Evolutionary conservation across 2,797 vertebrate genomes (phyloP), one percentile per base, ranked within the genome.

Genomic region (Propithecus perrieri): DNA sequence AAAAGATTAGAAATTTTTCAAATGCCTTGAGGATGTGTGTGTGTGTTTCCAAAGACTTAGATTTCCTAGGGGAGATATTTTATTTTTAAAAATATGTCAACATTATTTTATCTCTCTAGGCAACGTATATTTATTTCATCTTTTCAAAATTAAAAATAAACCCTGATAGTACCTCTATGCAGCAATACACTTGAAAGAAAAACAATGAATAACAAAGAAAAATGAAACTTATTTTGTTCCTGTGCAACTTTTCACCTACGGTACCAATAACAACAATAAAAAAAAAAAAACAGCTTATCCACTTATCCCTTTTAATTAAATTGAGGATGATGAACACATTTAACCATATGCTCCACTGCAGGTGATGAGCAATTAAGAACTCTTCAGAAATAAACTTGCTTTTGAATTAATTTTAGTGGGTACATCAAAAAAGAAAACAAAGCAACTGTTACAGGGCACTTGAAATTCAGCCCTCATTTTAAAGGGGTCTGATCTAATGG

Each of bases 141-240:
- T 86, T 83, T 84, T 81, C 46, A 88, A 55, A 48, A 96, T 94
- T 95, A 89, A 83, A 96, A 97, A 94, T 95, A 95, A 95, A 59
- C 38, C 26, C 71, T 78, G 30, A 86, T 8, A 9, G 12, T 78
- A 41, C 4, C 1, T 85, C 13, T 75, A 67, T n/a, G 63, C 13
- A 94, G 75, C n/a, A 95, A 85, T 38, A 89, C 0, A 12, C 20
- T 35, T 59, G 30, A 84, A 93, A 85, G 35, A 89, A 87, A 85
- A 86, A 7, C 41, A 93, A 63, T n/a, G 59, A n/a, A 61, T 63
- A 75, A 61, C 17, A 38, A 85, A 85, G 17, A 76, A 48, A 92
- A 87, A 76, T 24, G 91, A 81, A 78, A 57, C 18, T 80, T 67
- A 83, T 35, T 83, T 79, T 79, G 41, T 84, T 33, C n/a, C 24